Conservation (phyloP, 2,888 invertebrate genomes). For the Parnassius glacialis region DNA sequence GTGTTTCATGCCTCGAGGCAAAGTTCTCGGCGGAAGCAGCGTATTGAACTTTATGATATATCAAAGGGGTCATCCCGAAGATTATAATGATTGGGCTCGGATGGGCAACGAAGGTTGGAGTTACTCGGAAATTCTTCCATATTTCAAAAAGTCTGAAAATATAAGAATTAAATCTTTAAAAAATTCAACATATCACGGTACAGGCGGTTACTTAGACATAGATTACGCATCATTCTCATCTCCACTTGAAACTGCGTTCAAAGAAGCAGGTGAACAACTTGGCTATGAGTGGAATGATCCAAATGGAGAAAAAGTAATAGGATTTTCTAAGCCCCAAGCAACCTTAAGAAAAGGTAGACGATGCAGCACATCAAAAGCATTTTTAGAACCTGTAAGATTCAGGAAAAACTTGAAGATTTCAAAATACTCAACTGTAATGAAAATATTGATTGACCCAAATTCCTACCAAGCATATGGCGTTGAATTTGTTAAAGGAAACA, state of each 20-base stretch:
- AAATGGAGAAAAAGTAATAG: constrained; percentile 83
- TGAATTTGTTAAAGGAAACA: constrained; percentile 83
- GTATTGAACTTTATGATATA: constrained; percentile 90
- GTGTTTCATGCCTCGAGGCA: constrained; percentile 85
- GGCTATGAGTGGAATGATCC: constrained; percentile 87
- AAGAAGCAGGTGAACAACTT: constrained; percentile 84
- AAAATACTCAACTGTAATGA: constrained; percentile 84
- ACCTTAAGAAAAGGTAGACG: constrained; percentile 86
- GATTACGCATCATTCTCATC: constrained; percentile 84
- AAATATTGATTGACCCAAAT: constrained; percentile 83
- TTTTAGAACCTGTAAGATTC: constrained; percentile 83
- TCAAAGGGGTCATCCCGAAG: constrained; percentile 88
- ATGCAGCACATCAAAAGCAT: constrained; percentile 90
- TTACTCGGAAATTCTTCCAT: constrained; percentile 85
- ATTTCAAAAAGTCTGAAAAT: constrained; percentile 90
- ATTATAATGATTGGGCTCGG: constrained; percentile 91
- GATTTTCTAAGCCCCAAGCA: constrained; percentile 86
- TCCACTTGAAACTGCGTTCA: constrained; percentile 83
- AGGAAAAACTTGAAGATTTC: constrained; percentile 86
- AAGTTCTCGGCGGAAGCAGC: constrained; percentile 86
- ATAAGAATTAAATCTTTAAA: constrained; percentile 79
- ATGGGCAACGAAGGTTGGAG: constrained; percentile 92
- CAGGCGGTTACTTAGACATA: constrained; percentile 85
- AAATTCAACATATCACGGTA: constrained; percentile 85
- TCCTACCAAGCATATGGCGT: constrained; percentile 84